Evolutionary conservation across 2,113 vertebrate species (phyloP).

Genomic region (Tricholaema leucomelas): DNA sequence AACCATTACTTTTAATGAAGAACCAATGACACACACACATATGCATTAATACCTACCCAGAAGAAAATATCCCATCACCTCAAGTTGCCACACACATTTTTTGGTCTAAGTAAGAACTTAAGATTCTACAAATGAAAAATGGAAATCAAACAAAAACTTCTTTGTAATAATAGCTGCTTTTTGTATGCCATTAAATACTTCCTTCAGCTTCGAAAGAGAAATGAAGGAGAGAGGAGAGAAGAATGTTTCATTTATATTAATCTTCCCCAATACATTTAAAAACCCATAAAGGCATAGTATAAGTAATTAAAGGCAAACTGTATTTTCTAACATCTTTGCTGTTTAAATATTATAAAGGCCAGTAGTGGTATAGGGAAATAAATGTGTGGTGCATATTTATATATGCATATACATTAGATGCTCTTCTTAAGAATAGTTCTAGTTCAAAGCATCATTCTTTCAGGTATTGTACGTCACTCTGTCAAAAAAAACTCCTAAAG

Average conservation of each 20-base stretch:
- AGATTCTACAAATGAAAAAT: neutral
- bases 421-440: neutral
- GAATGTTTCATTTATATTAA: neutral
- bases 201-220: neutral
- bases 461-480: neutral
- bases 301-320: neutral
- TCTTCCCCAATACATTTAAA: neutral
- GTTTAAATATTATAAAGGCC: neutral
- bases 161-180: neutral
- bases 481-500: neutral
- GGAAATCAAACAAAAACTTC: neutral
- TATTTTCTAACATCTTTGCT: neutral
- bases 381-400: accelerated
- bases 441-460: neutral
- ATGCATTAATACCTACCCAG: neutral
- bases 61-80: neutral
- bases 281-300: neutral
- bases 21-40: neutral
- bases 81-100: neutral
- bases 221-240: neutral
- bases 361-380: neutral
- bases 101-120: neutral
- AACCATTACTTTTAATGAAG: neutral
- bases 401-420: neutral
- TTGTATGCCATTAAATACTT: neutral